phyloP scores from a whole-genome alignment of 1,140 invertebrate species.

The Leptoteleia sp. region DNA sequence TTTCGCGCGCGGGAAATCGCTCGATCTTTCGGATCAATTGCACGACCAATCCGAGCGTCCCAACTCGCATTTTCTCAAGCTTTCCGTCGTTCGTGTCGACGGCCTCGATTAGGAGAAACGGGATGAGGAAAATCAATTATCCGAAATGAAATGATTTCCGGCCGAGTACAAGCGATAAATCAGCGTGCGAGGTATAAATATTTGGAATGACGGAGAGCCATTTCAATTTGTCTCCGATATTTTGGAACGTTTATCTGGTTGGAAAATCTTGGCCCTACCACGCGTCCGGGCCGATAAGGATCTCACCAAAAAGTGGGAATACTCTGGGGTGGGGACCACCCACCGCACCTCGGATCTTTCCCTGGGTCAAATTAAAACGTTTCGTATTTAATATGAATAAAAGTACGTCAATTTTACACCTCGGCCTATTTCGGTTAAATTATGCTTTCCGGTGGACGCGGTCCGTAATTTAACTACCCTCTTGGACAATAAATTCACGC shows the following conservation, averaged over 20 bases:
- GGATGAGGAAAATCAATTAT: conserved; percentile 39
- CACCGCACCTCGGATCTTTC: conserved; percentile 16
- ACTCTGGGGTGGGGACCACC: conserved; percentile 43
- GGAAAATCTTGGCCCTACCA: conserved; percentile 25
- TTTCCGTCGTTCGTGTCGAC: conserved; percentile 25
- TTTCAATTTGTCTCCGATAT: conserved; percentile 36
- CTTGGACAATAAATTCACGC: conserved; percentile 62
- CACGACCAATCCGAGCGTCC: not conserved
- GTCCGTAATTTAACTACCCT: conserved; percentile 53
- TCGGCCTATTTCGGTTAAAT: conserved; percentile 22
- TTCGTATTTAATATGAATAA: conserved; percentile 43
- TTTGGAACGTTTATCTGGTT: conserved; percentile 18
- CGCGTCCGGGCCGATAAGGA: conserved; percentile 27
- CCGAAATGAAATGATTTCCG: conserved; percentile 7
- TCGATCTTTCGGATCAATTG: not conserved
- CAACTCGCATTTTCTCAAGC: conserved; percentile 4
- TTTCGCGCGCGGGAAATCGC: not conserved
- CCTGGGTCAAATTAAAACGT: conserved; percentile 49
- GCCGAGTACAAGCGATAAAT: conserved; percentile 29
- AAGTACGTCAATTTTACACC: conserved; percentile 46
- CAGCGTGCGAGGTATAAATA: conserved; percentile 27
- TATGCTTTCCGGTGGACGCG: conserved; percentile 9
- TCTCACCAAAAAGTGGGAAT: conserved; percentile 22
- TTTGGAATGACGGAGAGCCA: conserved; percentile 24
- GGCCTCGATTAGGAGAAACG: not conserved